These are phyloP conservation scores for Poeciliopsis prolifica DNA, from an alignment of 2,113 vertebrate genomes.

Conservation along the genomic window DNA sequence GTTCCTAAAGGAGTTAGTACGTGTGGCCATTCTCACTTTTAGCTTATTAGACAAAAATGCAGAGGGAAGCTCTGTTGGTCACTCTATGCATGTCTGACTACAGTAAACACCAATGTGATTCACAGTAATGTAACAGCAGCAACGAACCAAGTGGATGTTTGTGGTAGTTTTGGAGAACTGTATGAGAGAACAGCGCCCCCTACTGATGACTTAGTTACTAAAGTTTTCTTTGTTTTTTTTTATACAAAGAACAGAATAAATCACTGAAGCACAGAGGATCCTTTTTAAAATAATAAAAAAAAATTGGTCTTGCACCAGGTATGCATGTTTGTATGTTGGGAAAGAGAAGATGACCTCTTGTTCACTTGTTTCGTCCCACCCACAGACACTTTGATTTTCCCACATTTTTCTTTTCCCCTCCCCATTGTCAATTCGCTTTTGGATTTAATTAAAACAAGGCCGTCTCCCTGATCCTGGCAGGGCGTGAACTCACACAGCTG, in stretches of 20 bases:
- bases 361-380: too few species aligned
- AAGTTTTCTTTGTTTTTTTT: background rate
- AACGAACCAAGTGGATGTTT: too few species aligned
- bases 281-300: background rate
- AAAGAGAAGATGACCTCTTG: too few species aligned
- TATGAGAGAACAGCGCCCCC: background rate
- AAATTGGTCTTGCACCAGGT: too few species aligned
- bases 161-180: background rate
- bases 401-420: background rate
- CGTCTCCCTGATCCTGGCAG: slow-evolving; percentile 12
- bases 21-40: too few species aligned
- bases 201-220: background rate
- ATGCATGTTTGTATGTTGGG: too few species aligned
- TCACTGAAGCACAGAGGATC: background rate
- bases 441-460: slow-evolving; percentile 35
- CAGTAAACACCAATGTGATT: too few species aligned
- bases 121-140: too few species aligned
- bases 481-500: slow-evolving; percentile 35
- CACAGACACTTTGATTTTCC: background rate
- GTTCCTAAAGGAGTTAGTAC: too few species aligned
- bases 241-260: background rate
- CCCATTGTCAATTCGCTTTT: slow-evolving; percentile 16
- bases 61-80: too few species aligned
- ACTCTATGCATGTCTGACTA: too few species aligned
- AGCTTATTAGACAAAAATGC: too few species aligned